Percentiles rank a stretch among this genome's conserved stretches.
Evolutionary conservation across 2,797 vertebrate species (phyloP).

Genomic region (Tadarida brasiliensis): DNA sequence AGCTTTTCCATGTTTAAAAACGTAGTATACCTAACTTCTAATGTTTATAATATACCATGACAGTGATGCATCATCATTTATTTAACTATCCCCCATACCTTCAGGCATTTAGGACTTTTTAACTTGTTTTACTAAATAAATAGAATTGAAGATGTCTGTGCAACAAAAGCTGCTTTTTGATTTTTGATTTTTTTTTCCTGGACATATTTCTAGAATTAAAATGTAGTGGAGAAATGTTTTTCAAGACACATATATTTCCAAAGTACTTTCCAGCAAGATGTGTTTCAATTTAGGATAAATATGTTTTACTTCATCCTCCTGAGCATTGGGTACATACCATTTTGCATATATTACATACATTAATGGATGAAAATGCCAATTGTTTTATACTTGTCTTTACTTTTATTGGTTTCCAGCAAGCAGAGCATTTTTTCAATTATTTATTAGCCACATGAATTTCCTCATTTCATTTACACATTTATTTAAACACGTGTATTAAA

Average conservation of each 20-base stretch:
- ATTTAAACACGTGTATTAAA: slow-evolving; percentile 43
- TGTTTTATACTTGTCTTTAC: neutral
- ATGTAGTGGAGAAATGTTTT: neutral
- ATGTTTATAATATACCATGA: neutral
- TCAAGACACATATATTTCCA: neutral
- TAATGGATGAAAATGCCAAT: neutral
- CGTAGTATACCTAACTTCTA: neutral
- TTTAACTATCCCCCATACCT: neutral
- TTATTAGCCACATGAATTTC: neutral
- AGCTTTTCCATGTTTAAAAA: slow-evolving; percentile 19
- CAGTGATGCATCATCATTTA: neutral
- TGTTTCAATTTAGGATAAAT: neutral
- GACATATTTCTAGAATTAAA: slow-evolving; percentile 39
- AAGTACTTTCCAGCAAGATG: neutral
- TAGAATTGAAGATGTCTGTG: neutral
- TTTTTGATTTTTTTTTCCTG: neutral
- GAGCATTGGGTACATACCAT: neutral
- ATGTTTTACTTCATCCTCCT: slow-evolving; percentile 7
- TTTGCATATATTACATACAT: neutral
- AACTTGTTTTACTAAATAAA: neutral
- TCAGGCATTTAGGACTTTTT: slow-evolving; percentile 15
- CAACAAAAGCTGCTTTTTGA: slow-evolving; percentile 22
- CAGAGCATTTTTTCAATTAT: slow-evolving; percentile 26
- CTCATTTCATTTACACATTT: slow-evolving; percentile 8
- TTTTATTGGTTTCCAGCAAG: slow-evolving; percentile 5